These are phyloP conservation scores for Bhutanitis thaidina DNA, from an alignment of 2,888 invertebrate genomes.

Conservation along the genomic window DNA sequence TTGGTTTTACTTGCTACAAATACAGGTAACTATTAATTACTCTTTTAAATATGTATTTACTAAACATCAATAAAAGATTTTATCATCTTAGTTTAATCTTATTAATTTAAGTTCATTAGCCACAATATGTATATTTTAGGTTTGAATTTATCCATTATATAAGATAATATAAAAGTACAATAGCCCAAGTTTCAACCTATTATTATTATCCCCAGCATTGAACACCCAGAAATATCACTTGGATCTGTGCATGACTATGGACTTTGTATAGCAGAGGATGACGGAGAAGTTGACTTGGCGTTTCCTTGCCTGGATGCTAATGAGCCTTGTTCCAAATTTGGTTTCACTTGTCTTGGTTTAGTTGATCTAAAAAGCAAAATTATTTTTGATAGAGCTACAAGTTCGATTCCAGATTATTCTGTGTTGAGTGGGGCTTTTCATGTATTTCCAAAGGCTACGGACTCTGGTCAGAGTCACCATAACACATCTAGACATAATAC, in stretches of 20 bases:
- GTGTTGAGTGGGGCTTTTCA: slow-evolving; percentile 51
- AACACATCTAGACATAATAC: slow-evolving; percentile 60
- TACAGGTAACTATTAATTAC: slow-evolving; percentile 74
- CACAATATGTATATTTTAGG: too few relatives aligned
- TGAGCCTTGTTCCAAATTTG: slow-evolving; percentile 95
- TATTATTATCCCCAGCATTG: slow-evolving; percentile 66
- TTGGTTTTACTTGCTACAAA: slow-evolving; percentile 95
- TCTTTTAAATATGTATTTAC: too few relatives aligned
- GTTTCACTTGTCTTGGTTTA: slow-evolving; percentile 92
- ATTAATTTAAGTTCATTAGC: too few relatives aligned
- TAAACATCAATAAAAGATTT: too few relatives aligned
- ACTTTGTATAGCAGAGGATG: slow-evolving; percentile 96
- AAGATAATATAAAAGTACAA: too few relatives aligned
- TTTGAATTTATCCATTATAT: too few relatives aligned
- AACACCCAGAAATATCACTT: slow-evolving; percentile 81
- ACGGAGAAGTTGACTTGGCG: slow-evolving; percentile 96
- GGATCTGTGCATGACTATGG: slow-evolving; percentile 87
- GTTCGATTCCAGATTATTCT: slow-evolving; percentile 62
- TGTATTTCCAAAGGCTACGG: slow-evolving; percentile 54
- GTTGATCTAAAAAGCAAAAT: slow-evolving; percentile 84
- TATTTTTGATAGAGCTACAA: slow-evolving; percentile 41
- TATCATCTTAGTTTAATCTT: too few relatives aligned
- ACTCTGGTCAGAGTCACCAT: slow-evolving; percentile 57
- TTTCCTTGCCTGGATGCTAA: slow-evolving; percentile 94
- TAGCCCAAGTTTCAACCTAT: slow-evolving; percentile 1